These are phyloP conservation scores for Holothuria scabra DNA, from an alignment of 53 echinoderm and acorn worm species.

Conservation along the genomic window DNA sequence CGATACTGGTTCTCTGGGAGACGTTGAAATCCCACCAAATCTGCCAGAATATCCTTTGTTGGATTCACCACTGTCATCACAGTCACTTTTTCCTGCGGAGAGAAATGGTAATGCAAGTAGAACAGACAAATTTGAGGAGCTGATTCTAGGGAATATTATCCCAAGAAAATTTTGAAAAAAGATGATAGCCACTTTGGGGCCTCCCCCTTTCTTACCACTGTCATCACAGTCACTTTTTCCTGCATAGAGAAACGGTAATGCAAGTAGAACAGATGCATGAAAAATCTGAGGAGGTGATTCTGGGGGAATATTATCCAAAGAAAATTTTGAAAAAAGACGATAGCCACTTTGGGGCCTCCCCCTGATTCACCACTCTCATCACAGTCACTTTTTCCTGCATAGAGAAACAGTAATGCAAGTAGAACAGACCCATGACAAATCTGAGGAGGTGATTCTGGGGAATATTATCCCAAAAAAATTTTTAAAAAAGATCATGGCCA, in stretches of 20 bases:
- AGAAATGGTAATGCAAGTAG: not conserved
- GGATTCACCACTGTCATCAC: slow-evolving; percentile 87
- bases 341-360: too few species aligned
- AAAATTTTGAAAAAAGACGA: too few species aligned
- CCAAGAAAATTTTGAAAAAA: too few species aligned
- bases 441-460: too few species aligned
- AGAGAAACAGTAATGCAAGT: not conserved
- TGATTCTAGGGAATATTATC: too few species aligned
- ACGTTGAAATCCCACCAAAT: slow-evolving; percentile 90
- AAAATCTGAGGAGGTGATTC: too few species aligned
- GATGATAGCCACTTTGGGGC: too few species aligned
- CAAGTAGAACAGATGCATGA: not conserved
- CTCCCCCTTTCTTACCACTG: slow-evolving; percentile 49
- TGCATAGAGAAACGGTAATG: slow-evolving; percentile 15
- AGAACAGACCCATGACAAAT: too few species aligned
- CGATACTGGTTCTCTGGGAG: slow-evolving; percentile 91
- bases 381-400: slow-evolving; percentile 93
- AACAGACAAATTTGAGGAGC: too few species aligned
- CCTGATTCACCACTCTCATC: slow-evolving; percentile 79
- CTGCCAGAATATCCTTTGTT: slow-evolving; percentile 78
- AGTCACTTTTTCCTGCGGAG: slow-evolving; percentile 90
- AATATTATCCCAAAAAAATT: too few species aligned
- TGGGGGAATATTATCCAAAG: too few species aligned
- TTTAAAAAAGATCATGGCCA: too few species aligned
- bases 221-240: slow-evolving; percentile 95